Evolutionary conservation across 2,888 invertebrate genomes (phyloP).

Genomic region (Tachina lurida): DNA sequence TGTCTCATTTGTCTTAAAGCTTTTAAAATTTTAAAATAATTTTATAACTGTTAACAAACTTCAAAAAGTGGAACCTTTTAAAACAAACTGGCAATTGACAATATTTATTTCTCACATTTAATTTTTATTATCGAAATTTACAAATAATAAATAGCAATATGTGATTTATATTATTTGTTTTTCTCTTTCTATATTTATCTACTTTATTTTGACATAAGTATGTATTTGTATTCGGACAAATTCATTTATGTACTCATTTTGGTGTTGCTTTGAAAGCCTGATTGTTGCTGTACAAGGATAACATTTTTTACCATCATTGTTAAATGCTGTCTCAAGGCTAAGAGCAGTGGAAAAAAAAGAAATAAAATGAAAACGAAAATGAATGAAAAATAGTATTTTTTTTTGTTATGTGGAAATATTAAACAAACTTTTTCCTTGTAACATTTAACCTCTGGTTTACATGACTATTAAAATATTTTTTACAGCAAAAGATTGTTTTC

Average conservation of each 20-base stretch:
- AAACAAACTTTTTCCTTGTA: slow-evolving; percentile 50
- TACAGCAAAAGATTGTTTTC: slow-evolving; percentile 53
- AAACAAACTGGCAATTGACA: no score
- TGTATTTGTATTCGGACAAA: neutral
- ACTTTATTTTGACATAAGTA: neutral
- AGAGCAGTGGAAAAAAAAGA: slow-evolving; percentile 42
- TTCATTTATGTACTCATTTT: neutral
- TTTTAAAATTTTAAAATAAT: no score
- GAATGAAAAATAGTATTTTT: no score
- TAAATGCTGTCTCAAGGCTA: slow-evolving; percentile 66
- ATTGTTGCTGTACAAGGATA: neutral
- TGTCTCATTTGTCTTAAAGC: no score
- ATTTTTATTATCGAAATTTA: slow-evolving; percentile 5
- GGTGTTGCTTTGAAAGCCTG: slow-evolving; percentile 17
- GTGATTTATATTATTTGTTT: neutral
- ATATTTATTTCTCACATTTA: no score
- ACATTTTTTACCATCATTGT: slow-evolving; percentile 42
- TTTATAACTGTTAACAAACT: no score
- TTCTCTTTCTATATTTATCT: neutral
- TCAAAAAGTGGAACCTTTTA: no score
- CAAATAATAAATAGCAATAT: neutral
- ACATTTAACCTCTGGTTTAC: slow-evolving; percentile 71
- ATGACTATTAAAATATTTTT: slow-evolving; percentile 64
- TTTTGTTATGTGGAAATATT: slow-evolving; percentile 12
- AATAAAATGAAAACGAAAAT: slow-evolving; percentile 13